Percentiles rank a stretch among this genome's conserved stretches.
Conservation (phyloP, 2,888 invertebrate genomes). For the Thecocarcelia acutangulata region DNA sequence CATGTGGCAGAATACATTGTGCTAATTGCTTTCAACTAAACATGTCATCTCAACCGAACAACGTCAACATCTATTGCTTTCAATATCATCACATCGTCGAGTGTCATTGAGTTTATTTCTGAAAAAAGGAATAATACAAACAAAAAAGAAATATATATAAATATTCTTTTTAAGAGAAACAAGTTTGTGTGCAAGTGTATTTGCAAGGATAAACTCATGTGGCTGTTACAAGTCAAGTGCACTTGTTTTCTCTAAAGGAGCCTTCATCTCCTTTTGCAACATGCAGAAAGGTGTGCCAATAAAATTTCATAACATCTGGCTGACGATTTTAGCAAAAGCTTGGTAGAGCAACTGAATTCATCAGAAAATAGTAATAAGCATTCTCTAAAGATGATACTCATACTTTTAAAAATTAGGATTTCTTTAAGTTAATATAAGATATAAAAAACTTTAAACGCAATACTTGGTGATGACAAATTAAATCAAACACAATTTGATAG, state of each 20-base stretch:
- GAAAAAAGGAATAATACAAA: constrained; percentile 27
- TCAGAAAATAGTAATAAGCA: constrained; percentile 5
- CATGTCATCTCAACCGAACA: constrained; percentile 53
- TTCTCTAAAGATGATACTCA: not conserved
- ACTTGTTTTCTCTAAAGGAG: constrained; percentile 22
- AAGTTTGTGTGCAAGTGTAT: constrained; percentile 29
- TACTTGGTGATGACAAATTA: too few species aligned
- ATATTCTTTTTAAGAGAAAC: constrained; percentile 31
- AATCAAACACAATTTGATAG: too few species aligned
- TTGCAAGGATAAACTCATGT: constrained; percentile 50
- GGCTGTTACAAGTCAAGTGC: constrained; percentile 61
- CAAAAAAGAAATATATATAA: constrained; percentile 15
- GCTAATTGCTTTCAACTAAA: constrained; percentile 64
- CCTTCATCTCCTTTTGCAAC: constrained; percentile 35
- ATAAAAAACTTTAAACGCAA: not conserved
- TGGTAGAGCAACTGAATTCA: not conserved
- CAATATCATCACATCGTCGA: constrained; percentile 63
- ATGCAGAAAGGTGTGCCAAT: constrained; percentile 43
- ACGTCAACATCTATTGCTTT: constrained; percentile 65
- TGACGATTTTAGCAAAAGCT: constrained; percentile 16
- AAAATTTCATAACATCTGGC: constrained; percentile 29
- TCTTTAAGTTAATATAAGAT: too few species aligned
- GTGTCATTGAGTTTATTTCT: constrained; percentile 62
- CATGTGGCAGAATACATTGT: constrained; percentile 56
- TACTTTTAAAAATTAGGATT: not conserved